Evolutionary conservation across 2,797 vertebrate genomes (phyloP).

Genomic region (Sebastes variabilis): DNA sequence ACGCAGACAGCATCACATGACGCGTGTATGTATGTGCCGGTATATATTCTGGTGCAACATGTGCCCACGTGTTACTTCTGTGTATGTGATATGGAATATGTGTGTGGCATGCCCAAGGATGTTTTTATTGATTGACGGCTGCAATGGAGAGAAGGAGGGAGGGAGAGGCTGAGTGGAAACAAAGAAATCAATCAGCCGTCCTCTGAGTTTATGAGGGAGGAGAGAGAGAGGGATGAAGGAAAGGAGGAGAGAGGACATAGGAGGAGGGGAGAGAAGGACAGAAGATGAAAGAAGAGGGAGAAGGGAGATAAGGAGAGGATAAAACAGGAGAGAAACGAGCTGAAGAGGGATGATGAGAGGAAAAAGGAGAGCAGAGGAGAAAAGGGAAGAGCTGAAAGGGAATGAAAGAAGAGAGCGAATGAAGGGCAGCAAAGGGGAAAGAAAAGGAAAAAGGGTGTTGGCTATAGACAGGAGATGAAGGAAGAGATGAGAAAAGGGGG

Average conservation of each 20-base stretch:
- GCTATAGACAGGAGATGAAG: neutral
- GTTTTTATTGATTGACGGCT: slow-evolving; percentile 77
- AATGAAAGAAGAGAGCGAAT: too few relatives aligned
- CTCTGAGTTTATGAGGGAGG: slow-evolving; percentile 37
- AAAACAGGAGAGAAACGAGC: neutral
- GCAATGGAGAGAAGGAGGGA: slow-evolving; percentile 39
- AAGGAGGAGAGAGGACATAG: neutral
- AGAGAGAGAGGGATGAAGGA: neutral
- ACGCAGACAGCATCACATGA: neutral
- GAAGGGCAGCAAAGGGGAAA: neutral
- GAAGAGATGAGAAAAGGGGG: neutral
- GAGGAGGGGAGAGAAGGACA: neutral
- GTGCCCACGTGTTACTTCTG: neutral
- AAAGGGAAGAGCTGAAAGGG: neutral
- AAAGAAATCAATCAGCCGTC: slow-evolving; percentile 62
- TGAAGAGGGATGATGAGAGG: neutral
- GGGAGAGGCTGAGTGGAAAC: slow-evolving; percentile 33
- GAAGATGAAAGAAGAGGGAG: neutral
- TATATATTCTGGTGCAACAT: slow-evolving; percentile 1
- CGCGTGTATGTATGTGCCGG: neutral
- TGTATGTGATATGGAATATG: neutral
- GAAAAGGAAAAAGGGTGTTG: neutral
- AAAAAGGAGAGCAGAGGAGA: neutral
- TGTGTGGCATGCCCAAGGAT: slow-evolving; percentile 67
- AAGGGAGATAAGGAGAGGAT: neutral